Evolutionary conservation across 1,140 invertebrate species (phyloP), one percentile per base, ranked within the genome.

Genomic region (Drosophila novamexicana): DNA sequence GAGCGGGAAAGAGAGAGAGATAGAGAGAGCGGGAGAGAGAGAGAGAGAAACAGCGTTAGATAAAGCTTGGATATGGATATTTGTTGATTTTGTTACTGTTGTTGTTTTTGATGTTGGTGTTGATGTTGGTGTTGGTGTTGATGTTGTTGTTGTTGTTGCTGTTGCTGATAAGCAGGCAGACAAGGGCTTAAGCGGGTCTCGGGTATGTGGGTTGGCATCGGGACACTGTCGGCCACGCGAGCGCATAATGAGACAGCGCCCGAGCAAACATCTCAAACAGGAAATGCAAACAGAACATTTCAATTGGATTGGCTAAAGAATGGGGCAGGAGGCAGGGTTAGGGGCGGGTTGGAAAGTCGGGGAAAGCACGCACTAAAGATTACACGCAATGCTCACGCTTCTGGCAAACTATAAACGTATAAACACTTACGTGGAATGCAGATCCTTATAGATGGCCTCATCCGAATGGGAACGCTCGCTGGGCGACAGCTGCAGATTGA

Each of bases 361-460:
- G 58, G 36, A 16, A 39, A 49, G 39, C 37, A 50, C 50, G 62
- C 49, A 79, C 53, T 63, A 63, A 32, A 71, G 65, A 67, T 70
- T 18, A 32, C 42, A 39, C 29, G n/a, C 42, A 37, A 56, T 70
- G 54, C 22, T 34, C 56, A 45, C 16, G 22, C 22, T 29, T 40
- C 37, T n/a, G 14, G 1, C n/a, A 47, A 22, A 18, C 18, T 14
- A 10, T 12, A 18, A 32, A 32, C 12, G 6, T 37, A 16, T 32
- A 7, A 8, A 7, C 61, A 93, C 95, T 95, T 94, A 95, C 95
- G 95, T 94, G 78, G 94, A 94, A 91, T 96, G 95, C 68, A 97
- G 93, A 92, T 96, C 96, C 92, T 96, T 96, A 92, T 97, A 97
- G 77, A 97, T 96, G 78, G 96, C 96, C 86, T 97, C 96, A 92